Base-by-base conservation (phyloP, 2,113 vertebrate genomes). In the Greenwoodochromis staneri region DNA sequence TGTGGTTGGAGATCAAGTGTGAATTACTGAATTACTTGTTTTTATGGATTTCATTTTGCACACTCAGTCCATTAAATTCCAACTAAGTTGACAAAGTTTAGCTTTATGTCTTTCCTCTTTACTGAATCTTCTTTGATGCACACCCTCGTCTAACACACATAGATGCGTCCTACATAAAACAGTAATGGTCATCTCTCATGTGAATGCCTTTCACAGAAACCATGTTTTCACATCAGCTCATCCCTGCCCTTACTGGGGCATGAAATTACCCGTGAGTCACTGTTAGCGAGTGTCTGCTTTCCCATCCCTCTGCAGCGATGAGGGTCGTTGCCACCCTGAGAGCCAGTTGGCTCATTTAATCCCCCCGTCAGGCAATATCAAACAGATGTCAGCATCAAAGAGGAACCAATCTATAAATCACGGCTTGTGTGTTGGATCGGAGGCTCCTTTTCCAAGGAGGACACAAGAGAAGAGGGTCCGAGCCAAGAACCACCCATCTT, bases 311-410 rank as follows among this genome's bases (percentile, higher is more conserved):
- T 54, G 85, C 93, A 54, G 88, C 14, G 86, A 93, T 92, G 92
- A 93, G 93, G 95, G 92, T 94, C 93, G 85, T 89, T 84, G 57
- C 88, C 92, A 94, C 93, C 86, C 90, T 90, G 89, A 86, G 66
- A 95, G 89, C 86, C 90, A 87, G 89, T 93, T 93, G 89, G 87
- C 93, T 95, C 91, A 94, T 93, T 94, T 92, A 94, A 94, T 94
- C 94, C 91, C 57, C 92, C 90, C 86, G 88, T 95, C 94, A 94
- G 91, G 89, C 88, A 91, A 93, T 95, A 94, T 96, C 94, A 94
- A 96, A 95, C 94, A 96, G 94, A 96, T 94, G 94, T 95, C 95
- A 89, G 92, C 95, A 94, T 96, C 95, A 96, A 96, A 96, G 95
- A 92, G 87, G 90, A 93, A 89, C 93, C 85, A 87, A 95, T 96